Percentiles rank a stretch among this genome's conserved stretches.
phyloP scores from a whole-genome alignment of 1,140 invertebrate genomes.

The Drosophila obscura region DNA sequence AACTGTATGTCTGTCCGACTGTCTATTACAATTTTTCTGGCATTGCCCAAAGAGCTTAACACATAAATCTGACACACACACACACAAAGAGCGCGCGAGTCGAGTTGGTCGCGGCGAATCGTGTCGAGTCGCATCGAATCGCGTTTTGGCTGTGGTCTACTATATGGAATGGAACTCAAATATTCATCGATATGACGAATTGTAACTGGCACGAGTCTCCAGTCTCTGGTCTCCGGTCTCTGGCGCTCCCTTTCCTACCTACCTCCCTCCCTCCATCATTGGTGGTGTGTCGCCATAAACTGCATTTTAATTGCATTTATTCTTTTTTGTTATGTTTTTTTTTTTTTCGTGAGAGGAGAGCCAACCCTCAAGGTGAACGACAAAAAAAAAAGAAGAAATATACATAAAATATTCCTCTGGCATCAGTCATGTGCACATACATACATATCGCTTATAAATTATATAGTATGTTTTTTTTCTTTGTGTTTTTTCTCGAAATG shows the following conservation, averaged over 20 bases:
- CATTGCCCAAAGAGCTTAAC: conserved; percentile 52
- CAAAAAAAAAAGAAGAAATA: conserved; percentile 17
- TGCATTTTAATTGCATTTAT: conserved; percentile 76
- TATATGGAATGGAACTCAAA: conserved; percentile 6
- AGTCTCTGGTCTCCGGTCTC: conserved; percentile 6
- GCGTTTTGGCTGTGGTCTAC: conserved; percentile 4
- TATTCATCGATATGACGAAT: conserved; percentile 55
- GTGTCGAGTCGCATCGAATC: neutral
- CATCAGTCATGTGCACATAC: conserved; percentile 40
- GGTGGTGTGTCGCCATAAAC: conserved; percentile 39
- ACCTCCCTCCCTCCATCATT: conserved; percentile 7
- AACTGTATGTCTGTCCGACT: conserved; percentile 12
- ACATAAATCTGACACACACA: conserved; percentile 66
- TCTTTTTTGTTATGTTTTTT: conserved; percentile 45
- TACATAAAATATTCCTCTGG: conserved; percentile 36
- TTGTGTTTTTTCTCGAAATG: conserved; percentile 23
- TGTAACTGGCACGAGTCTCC: conserved; percentile 42
- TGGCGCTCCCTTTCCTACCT: conserved; percentile 14
- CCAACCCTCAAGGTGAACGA: conserved; percentile 55
- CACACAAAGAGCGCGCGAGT: conserved; percentile 1
- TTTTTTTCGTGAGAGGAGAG: conserved; percentile 7
- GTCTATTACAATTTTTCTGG: conserved; percentile 42
- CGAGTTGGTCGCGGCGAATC: no score
- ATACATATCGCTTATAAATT: conserved; percentile 27
- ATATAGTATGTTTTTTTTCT: conserved; percentile 17